Percentiles rank a stretch among this genome's conserved stretches.
Conservation (phyloP, 2,113 vertebrate genomes). For the Grallaria varia region DNA sequence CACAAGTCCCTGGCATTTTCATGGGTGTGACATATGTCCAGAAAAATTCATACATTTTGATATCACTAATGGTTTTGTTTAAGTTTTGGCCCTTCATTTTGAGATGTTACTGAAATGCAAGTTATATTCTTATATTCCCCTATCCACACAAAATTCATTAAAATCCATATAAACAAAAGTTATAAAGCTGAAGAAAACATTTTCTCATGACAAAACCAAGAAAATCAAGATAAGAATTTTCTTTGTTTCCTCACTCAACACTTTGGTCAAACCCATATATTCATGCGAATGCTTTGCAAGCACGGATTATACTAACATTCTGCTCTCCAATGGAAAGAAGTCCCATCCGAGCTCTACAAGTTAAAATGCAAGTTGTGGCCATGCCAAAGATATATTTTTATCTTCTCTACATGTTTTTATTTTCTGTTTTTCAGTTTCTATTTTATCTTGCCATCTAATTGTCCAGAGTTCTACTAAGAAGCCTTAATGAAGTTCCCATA, state of each 20-base stretch:
- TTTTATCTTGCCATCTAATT: background rate
- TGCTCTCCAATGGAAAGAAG: background rate
- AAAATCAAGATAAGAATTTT: background rate
- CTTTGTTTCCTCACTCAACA: background rate
- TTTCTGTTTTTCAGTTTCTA: background rate
- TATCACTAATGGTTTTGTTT: background rate
- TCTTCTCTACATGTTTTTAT: background rate
- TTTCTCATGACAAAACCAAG: background rate
- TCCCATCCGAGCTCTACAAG: background rate
- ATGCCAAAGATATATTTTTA: background rate
- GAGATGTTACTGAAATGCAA: background rate
- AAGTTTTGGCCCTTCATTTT: background rate
- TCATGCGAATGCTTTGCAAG: background rate
- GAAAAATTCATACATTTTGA: background rate
- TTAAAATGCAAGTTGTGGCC: background rate
- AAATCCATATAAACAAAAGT: background rate
- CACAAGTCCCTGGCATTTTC: background rate
- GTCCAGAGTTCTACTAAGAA: background rate
- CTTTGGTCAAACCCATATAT: background rate
- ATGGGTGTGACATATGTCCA: accelerated
- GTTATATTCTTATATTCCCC: background rate
- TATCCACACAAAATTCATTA: background rate
- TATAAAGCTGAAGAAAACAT: background rate
- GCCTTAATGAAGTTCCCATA: background rate
- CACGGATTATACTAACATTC: background rate